These are phyloP conservation scores for Serrognathus titanus DNA, from an alignment of 2,888 invertebrate species.

Conservation along the genomic window DNA sequence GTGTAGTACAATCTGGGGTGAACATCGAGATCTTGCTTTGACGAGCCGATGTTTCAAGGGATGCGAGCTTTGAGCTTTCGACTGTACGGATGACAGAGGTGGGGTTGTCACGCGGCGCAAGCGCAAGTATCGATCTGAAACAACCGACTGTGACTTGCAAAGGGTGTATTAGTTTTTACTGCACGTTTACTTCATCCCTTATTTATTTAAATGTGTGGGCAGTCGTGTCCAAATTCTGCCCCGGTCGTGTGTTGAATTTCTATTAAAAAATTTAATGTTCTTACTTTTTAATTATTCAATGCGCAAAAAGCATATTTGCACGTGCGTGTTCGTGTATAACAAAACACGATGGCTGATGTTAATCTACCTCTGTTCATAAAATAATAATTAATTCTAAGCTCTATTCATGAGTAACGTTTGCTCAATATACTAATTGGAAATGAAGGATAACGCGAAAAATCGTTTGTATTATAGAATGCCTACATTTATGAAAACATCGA, in stretches of 20 bases:
- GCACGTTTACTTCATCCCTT: slow-evolving; percentile 19
- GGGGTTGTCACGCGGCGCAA: slow-evolving; percentile 32
- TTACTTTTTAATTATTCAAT: too few relatives aligned
- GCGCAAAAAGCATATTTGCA: too few relatives aligned
- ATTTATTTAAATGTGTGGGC: slow-evolving; percentile 9
- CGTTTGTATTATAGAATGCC: too few relatives aligned
- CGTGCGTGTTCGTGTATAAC: too few relatives aligned
- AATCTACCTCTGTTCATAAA: too few relatives aligned
- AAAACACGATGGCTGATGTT: too few relatives aligned
- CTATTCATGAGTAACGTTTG: too few relatives aligned
- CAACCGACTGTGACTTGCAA: slow-evolving; percentile 32
- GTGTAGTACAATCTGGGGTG: slow-evolving; percentile 39
- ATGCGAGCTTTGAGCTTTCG: slow-evolving; percentile 34
- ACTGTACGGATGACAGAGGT: slow-evolving; percentile 30
- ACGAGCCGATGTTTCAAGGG: slow-evolving; percentile 17
- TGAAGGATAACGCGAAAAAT: too few relatives aligned
- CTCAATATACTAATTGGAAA: too few relatives aligned
- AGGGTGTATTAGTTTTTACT: slow-evolving; percentile 34
- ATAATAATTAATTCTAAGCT: too few relatives aligned
- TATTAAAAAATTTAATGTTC: too few relatives aligned
- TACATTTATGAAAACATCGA: too few relatives aligned
- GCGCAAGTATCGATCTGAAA: slow-evolving; percentile 39
- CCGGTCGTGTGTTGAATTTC: neutral
- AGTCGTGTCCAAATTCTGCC: neutral
- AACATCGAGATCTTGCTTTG: slow-evolving; percentile 32